Evolutionary conservation across 2,888 invertebrate genomes (phyloP), one percentile per base, ranked within the genome.

Genomic region (Megastigmus dorsalis): DNA sequence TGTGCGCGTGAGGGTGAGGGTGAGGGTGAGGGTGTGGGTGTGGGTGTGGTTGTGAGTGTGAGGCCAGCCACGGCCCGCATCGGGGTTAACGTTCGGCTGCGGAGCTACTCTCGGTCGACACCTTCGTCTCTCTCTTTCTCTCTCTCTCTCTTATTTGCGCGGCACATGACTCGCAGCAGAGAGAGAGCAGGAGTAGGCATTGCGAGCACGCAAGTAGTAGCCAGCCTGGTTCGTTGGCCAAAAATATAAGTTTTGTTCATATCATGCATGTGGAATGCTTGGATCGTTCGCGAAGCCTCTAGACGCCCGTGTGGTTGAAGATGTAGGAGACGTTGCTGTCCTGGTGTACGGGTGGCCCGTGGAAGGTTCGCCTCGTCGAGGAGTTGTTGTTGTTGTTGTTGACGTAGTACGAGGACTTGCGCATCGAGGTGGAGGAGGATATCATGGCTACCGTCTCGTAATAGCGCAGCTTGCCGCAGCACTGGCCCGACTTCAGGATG

Each of bases 401-500:
- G 82, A 95, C 94, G 88, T 95, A 95, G 85, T 95, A 95, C 80
- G 95, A 95, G 15, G 95, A 95, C 84, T 95, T 95, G 80, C 95
- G 90, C 85, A 95, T 95, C 81, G 95, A 94, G 0, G 95, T 95
- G 59, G 95, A 95, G 2, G 95, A 95, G 0, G 95, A 95, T 89
- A 95, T 95, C 87, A 95, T 91, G 15, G 95, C 94, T 23, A 95
- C 95, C 10, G 95, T 95, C 86, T 95, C 95, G 87, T 96, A 96
- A 87, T 95, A 95, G 74, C 95, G 92, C 76, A 96, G 90, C 71
- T 95, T 91, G 36, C 95, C 95, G 85, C 96, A 96, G 88, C 96
- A 96, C 80, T 93, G 93, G 79, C 95, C 91, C 80, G 95, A 95
- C 88, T 95, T 94, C 52, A 96, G 91, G 78, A 97, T 95, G 18